Evolutionary conservation across 2,888 invertebrate genomes (phyloP).

Genomic region (Eustalomyia histrio): DNA sequence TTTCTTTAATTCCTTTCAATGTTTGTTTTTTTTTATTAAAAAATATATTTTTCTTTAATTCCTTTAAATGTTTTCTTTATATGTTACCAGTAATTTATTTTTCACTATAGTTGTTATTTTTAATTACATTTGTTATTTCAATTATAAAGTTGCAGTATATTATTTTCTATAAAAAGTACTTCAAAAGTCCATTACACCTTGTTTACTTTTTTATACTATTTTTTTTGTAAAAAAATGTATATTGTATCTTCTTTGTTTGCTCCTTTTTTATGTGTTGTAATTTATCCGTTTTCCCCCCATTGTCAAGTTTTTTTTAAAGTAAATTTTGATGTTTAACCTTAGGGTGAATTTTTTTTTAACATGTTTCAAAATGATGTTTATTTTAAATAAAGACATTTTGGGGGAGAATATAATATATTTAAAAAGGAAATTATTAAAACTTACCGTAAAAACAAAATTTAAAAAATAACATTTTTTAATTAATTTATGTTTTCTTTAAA

Average conservation of each 20-base stretch:
- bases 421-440: too few relatives aligned
- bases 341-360: neutral
- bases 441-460: too few relatives aligned
- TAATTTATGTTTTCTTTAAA: too few relatives aligned
- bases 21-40: too few relatives aligned
- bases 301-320: conserved; percentile 36
- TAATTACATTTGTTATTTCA: neutral
- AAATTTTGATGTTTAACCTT: conserved; percentile 34
- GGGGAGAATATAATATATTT: too few relatives aligned
- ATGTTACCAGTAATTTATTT: neutral
- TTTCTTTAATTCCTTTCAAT: too few relatives aligned
- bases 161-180: neutral
- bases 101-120: neutral
- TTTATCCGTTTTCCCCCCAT: conserved; percentile 1
- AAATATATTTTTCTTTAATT: too few relatives aligned
- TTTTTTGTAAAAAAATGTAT: too few relatives aligned
- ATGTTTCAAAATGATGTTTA: neutral
- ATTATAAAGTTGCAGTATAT: neutral
- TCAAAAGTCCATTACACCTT: neutral
- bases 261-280: neutral
- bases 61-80: too few relatives aligned
- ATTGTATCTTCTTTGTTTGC: neutral
- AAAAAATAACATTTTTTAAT: too few relatives aligned
- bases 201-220: neutral
- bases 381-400: neutral